Evolutionary conservation across 2,113 vertebrate genomes (phyloP), one percentile per base, ranked within the genome.

Genomic region (Triplophysa rosa): DNA sequence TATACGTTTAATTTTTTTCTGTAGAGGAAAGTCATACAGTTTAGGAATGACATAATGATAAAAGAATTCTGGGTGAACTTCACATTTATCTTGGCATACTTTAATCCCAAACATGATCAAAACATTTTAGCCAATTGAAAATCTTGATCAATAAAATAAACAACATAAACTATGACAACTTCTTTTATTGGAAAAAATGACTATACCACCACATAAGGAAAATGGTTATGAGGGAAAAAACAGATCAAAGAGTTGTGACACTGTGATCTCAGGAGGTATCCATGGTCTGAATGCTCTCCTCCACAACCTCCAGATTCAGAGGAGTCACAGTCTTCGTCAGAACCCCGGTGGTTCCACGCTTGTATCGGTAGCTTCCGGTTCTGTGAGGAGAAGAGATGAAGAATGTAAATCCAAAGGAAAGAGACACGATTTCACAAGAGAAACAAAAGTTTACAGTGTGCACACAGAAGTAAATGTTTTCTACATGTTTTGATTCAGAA

Each of bases 251-350:
- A 1, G 58, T 62, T 13, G 56, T 72, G 71, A 56, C 11, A 56
- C 11, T 23, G 16, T 8, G 1, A 23, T 62, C 12, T 91, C 90
- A 94, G 67, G 93, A 94, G 1, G 92, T 93, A n/a, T 97, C 95
- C 95, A 97, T 96, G 23, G 92, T 91, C 82, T 94, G 94, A 33
- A 96, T 89, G 0, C 76, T 90, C 86, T 97, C 95, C 24, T 95
- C 94, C 70, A 95, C 72, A 69, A 96, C 75, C 67, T 96, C 93
- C 86, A 95, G 72, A 62, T 86, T 59, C 70, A 95, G 69, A 0
- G 87, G 90, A n/a, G 42, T 90, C 71, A 94, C 87, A 0, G 72
- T 40, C 76, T 93, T 91, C 0, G 84, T 88, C 87, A 95, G 79
- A n/a, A 97, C 88, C 11, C 87, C 85, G 0, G 95, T 96, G 29